phyloP scores from a whole-genome alignment of 2,113 vertebrate genomes.

The Raja brachyura region DNA sequence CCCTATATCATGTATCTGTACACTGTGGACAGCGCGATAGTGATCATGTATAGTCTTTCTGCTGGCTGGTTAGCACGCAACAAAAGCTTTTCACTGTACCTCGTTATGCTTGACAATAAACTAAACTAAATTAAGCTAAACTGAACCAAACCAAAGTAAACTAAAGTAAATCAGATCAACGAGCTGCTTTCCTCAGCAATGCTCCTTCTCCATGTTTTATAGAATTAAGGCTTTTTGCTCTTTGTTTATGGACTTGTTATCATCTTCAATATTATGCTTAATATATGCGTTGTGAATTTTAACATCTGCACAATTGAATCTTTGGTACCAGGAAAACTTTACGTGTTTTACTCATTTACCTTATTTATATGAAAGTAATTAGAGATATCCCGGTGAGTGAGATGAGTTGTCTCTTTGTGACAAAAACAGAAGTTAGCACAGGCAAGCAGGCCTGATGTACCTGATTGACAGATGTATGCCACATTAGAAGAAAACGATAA shows the following conservation, averaged over 20 bases:
- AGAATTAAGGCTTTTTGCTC: neutral
- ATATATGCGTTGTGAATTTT: slow-evolving; percentile 48
- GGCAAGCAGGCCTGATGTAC: slow-evolving; percentile 58
- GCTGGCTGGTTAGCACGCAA: too few species aligned
- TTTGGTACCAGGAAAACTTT: slow-evolving; percentile 46
- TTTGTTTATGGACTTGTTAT: neutral
- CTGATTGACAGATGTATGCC: slow-evolving; percentile 86
- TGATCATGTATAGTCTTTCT: too few species aligned
- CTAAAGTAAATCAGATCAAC: neutral
- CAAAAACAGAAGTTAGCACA: slow-evolving; percentile 57
- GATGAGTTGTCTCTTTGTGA: slow-evolving; percentile 41
- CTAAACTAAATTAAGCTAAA: too few species aligned
- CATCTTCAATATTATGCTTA: neutral
- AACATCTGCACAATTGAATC: slow-evolving; percentile 49
- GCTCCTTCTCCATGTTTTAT: neutral
- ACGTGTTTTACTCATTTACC: slow-evolving; percentile 38
- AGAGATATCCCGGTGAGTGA: slow-evolving; percentile 25
- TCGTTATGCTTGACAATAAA: too few species aligned
- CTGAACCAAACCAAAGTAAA: too few species aligned
- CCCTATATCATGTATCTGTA: too few species aligned
- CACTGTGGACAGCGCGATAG: too few species aligned
- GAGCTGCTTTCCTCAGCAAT: neutral
- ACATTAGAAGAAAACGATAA: slow-evolving; percentile 91
- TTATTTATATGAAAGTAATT: slow-evolving; percentile 37
- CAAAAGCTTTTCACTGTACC: too few species aligned